phyloP scores from a whole-genome alignment of 30 jellyfish, hydroid and myxozoan genomes.

The Calvadosia cruxmelitensis region DNA sequence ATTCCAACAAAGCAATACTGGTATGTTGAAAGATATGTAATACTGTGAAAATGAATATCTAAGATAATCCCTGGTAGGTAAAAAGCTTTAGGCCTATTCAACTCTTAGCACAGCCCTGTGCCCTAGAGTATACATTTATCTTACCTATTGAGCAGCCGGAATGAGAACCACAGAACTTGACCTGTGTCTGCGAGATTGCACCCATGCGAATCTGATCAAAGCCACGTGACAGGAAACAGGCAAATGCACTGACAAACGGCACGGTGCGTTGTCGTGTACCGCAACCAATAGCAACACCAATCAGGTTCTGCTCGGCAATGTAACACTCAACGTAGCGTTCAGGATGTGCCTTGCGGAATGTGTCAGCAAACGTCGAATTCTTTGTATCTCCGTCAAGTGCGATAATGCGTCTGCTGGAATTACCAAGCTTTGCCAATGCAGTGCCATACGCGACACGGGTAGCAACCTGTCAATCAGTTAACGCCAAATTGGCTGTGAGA shows the following conservation, averaged over 20 bases:
- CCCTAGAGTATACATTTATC: background rate
- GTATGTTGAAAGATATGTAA: too few relatives aligned
- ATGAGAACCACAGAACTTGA: slow-evolving; percentile 86
- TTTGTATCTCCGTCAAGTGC: slow-evolving; percentile 96
- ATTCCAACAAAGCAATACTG: too few relatives aligned
- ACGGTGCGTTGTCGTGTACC: slow-evolving; percentile 78
- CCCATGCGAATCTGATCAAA: slow-evolving; percentile 98
- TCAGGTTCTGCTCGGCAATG: slow-evolving; percentile 93
- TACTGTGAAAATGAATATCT: too few relatives aligned
- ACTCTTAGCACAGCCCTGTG: too few relatives aligned
- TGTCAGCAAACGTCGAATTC: slow-evolving; percentile 93
- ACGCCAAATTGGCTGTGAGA: too few relatives aligned
- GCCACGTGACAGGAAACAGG: slow-evolving; percentile 90
- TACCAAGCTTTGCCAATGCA: slow-evolving; percentile 90
- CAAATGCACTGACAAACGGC: slow-evolving; percentile 90
- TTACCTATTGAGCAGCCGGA: slow-evolving; percentile 90
- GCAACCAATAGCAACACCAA: slow-evolving; percentile 95
- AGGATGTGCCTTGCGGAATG: slow-evolving; percentile 82
- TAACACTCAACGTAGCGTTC: slow-evolving; percentile 87
- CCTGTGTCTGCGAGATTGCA: slow-evolving; percentile 77
- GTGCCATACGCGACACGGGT: slow-evolving; percentile 88
- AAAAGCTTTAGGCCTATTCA: too few relatives aligned
- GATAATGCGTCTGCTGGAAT: slow-evolving; percentile 53
- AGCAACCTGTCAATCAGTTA: too few relatives aligned
- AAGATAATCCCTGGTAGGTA: too few relatives aligned